Percentiles rank a stretch among this genome's conserved stretches.
These are phyloP conservation scores for Artemia sinica DNA, from an alignment of 2,888 invertebrate species.

Conservation along the genomic window DNA sequence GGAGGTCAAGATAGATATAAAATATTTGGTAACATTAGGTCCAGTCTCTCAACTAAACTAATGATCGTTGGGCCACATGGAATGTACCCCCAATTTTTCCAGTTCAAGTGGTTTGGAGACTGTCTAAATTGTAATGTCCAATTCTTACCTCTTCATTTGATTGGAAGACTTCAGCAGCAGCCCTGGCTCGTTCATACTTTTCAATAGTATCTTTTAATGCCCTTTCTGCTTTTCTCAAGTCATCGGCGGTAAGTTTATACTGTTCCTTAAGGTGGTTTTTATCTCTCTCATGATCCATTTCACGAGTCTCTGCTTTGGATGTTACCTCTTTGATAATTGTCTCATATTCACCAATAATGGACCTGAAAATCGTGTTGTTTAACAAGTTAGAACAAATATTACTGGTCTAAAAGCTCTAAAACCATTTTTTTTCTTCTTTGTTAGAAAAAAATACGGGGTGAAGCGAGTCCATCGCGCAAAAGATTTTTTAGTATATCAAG, in stretches of 20 bases:
- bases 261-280: neutral
- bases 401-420: neutral
- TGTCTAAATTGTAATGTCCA: too few relatives aligned
- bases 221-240: neutral
- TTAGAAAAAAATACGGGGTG: too few relatives aligned
- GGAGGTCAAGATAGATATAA: too few relatives aligned
- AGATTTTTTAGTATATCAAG: neutral
- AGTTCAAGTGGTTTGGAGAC: too few relatives aligned
- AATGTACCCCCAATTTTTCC: too few relatives aligned
- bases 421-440: too few relatives aligned
- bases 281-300: neutral
- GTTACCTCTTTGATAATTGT: neutral
- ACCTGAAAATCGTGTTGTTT: neutral
- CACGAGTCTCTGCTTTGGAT: neutral
- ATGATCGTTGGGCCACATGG: too few relatives aligned
- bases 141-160: slow-evolving; percentile 8
- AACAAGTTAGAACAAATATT: neutral
- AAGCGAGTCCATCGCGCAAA: too few relatives aligned
- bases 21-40: too few relatives aligned
- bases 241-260: neutral
- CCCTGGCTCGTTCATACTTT: neutral
- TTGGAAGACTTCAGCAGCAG: neutral
- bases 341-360: neutral
- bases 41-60: too few relatives aligned
- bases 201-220: slow-evolving; percentile 8